Percentiles rank a stretch among this genome's conserved stretches.
Conservation (phyloP, 2,888 invertebrate species). For the Idaea biselata region DNA sequence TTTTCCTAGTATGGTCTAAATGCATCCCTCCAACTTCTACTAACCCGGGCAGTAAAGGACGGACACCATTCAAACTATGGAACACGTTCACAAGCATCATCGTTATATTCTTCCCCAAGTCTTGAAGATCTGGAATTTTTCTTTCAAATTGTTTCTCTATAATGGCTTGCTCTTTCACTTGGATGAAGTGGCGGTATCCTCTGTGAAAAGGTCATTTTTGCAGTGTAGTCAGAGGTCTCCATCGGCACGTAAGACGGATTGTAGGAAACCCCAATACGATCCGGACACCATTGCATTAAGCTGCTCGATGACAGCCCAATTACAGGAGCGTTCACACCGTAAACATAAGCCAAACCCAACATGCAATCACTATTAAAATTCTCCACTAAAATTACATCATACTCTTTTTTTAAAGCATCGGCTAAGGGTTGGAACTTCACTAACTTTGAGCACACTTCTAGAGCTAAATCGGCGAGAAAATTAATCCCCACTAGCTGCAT, state of each 20-base stretch:
- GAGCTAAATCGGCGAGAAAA: constrained; percentile 53
- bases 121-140: constrained; percentile 71
- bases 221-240: constrained; percentile 68
- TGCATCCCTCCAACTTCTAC: constrained; percentile 84
- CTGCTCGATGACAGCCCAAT: constrained; percentile 79
- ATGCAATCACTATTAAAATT: constrained; percentile 84
- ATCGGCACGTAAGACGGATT: constrained; percentile 79
- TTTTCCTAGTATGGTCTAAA: constrained; percentile 56
- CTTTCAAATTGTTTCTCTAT: constrained; percentile 69
- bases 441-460: constrained; percentile 58
- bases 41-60: constrained; percentile 78
- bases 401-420: constrained; percentile 65
- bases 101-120: constrained; percentile 75
- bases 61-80: constrained; percentile 79
- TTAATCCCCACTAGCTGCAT: constrained; percentile 49
- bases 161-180: constrained; percentile 56
- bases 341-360: constrained; percentile 79
- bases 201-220: constrained; percentile 74
- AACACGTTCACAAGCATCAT: constrained; percentile 82
- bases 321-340: constrained; percentile 76
- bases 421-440: constrained; percentile 59
- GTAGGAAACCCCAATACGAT: constrained; percentile 66
- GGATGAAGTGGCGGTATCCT: constrained; percentile 57
- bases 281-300: constrained; percentile 79
- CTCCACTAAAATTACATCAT: constrained; percentile 83